phyloP scores from a whole-genome alignment of 2,113 vertebrate species.

The Anoura caudifer region DNA sequence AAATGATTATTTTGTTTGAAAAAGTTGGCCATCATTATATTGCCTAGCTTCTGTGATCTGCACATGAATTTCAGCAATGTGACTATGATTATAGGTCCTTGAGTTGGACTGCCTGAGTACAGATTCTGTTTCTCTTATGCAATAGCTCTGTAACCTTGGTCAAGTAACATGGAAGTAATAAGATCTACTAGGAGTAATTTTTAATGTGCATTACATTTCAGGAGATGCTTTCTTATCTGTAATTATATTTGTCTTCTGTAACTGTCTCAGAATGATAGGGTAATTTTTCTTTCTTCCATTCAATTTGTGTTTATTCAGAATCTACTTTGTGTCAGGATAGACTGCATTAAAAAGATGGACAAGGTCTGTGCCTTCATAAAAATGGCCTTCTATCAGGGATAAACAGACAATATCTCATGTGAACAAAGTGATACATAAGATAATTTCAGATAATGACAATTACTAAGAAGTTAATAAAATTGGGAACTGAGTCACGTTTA shows the following conservation, averaged over 20 bases:
- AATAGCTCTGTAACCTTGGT: neutral
- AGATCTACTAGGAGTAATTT: neutral
- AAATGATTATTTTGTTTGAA: neutral
- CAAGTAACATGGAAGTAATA: neutral
- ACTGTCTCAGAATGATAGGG: neutral
- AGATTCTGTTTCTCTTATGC: neutral
- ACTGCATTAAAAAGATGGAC: neutral
- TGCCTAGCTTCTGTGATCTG: neutral
- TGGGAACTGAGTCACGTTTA: neutral
- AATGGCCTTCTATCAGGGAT: neutral
- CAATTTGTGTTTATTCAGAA: neutral
- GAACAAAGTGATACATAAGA: neutral
- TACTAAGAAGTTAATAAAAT: neutral
- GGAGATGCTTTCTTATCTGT: neutral
- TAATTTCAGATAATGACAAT: neutral
- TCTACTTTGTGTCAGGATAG: neutral
- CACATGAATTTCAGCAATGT: neutral
- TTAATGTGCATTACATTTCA: neutral
- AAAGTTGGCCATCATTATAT: neutral
- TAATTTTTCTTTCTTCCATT: neutral
- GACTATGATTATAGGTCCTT: neutral
- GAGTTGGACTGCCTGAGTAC: neutral
- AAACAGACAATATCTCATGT: neutral
- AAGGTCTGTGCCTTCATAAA: neutral
- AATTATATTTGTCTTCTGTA: neutral